Evolutionary conservation across 1,140 invertebrate species (phyloP).

Genomic region (Nebria ingens): DNA sequence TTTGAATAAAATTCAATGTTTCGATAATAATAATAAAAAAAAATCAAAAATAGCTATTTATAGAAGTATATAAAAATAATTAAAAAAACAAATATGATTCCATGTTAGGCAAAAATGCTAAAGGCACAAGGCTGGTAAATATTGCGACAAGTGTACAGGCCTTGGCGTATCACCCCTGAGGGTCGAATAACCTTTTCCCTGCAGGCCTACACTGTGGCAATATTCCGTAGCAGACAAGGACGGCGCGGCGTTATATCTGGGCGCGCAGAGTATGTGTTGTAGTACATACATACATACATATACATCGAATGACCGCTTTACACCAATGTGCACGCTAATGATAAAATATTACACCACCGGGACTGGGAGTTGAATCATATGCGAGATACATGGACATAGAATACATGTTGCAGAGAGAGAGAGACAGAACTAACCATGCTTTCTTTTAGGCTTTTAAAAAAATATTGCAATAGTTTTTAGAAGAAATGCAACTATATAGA

Average conservation of each 20-base stretch:
- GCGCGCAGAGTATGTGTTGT: neutral
- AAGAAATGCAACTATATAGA: no score
- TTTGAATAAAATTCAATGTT: no score
- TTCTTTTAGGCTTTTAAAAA: no score
- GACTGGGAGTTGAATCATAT: constrained; percentile 28
- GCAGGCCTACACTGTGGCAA: no score
- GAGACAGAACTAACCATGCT: no score
- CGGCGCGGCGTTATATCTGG: neutral
- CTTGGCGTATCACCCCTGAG: constrained; percentile 13
- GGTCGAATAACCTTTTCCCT: constrained; percentile 21
- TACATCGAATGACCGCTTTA: constrained; percentile 39
- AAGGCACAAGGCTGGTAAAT: constrained; percentile 4
- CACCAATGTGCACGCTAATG: constrained; percentile 34
- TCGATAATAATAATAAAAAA: no score
- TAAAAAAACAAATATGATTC: no score
- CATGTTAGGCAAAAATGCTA: no score
- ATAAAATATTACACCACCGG: constrained; percentile 34
- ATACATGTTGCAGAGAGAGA: no score
- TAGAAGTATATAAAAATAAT: no score
- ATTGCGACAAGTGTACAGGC: constrained; percentile 12
- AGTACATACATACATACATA: constrained; percentile 20
- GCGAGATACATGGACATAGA: neutral
- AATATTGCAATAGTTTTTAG: no score
- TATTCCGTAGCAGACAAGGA: neutral
- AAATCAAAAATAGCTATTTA: no score